Base-by-base conservation (phyloP, 2,888 invertebrate genomes). In the Malthinus flaveolus region DNA sequence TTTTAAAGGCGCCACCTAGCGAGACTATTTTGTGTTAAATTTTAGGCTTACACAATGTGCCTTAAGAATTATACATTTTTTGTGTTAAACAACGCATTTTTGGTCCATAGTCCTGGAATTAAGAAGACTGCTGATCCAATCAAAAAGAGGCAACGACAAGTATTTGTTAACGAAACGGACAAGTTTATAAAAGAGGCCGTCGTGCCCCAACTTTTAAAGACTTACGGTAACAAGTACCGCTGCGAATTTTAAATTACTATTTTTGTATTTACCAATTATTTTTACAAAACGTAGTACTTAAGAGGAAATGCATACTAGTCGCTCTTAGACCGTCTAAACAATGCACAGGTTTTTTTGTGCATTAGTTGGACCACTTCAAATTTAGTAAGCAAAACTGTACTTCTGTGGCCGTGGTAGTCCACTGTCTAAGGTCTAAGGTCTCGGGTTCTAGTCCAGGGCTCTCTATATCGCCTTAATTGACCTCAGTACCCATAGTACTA, bases 91-190 rank as follows among this genome's bases (percentile, higher is more conserved):
- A 92, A 92, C 78, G 92, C 90, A 11, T 93, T 93, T 78, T 81
- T 93, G 53, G 89, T 89, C 42, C 93, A 93, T 78, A 89, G 90
- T 68, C 93, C 93, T 0, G 93, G 93, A 39, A 93, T 93, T 67
- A 93, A 93, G 75, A 9, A 52, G 1, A 11, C 44, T 1, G 23
- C 23, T 5, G 11, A 52, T 45, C 33, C 45, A 7, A 10, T 33
- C 7, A 12, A 13, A 23, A 15, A 32, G 23, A 13, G 11, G 7
- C n/a, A 9, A 31, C 15, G 52, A 4, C 44, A 45, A 52, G 15
- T 7, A 34, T 23, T 23, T 34, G 45, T 52, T 9, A 34, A 45
- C 31, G 9, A 7, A 12, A 52, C 34, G 1, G 32, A 32, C 1
- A 52, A 52, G 11, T 33, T 52, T 3, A 11, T 52, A 23, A 34